phyloP scores from a whole-genome alignment of 2,888 invertebrate species.

The Tinea semifulvella region DNA sequence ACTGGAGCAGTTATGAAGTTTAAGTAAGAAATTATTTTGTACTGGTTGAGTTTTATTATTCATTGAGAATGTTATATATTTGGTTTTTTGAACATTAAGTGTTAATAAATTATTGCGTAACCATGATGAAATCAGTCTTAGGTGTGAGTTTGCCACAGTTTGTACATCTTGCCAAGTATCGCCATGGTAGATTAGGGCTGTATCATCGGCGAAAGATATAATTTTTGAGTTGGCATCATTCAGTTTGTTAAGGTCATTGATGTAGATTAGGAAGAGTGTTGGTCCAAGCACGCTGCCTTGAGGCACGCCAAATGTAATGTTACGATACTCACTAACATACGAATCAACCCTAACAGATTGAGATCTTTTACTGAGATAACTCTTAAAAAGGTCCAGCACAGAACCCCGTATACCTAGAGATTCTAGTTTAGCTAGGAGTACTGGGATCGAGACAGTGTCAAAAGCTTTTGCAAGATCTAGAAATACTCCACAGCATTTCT shows the following conservation, averaged over 20 bases:
- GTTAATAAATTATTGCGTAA: too few relatives aligned
- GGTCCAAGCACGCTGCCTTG: conserved; percentile 11
- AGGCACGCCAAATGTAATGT: not conserved
- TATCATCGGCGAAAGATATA: conserved; percentile 11
- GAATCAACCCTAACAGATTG: not conserved
- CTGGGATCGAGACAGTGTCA: conserved; percentile 5
- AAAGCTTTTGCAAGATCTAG: conserved; percentile 10
- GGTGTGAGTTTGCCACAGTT: too few relatives aligned
- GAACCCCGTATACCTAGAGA: conserved; percentile 10
- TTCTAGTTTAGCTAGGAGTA: conserved; percentile 11
- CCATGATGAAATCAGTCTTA: too few relatives aligned
- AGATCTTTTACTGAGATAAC: not conserved
- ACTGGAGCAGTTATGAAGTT: too few relatives aligned
- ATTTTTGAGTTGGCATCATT: not conserved
- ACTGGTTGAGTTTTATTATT: too few relatives aligned
- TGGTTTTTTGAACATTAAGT: too few relatives aligned
- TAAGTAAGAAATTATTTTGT: too few relatives aligned
- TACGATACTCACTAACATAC: not conserved
- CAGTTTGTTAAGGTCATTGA: conserved; percentile 3
- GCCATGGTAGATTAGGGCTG: too few relatives aligned
- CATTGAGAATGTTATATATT: too few relatives aligned
- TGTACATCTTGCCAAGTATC: too few relatives aligned
- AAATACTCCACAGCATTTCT: conserved; percentile 10
- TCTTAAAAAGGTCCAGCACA: conserved; percentile 7
- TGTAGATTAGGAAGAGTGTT: conserved; percentile 10